A percentile compares a stretch with the other conserved stretches of the same genome.
phyloP scores from a whole-genome alignment of 2,888 invertebrate species.

The Philaethria dido region DNA sequence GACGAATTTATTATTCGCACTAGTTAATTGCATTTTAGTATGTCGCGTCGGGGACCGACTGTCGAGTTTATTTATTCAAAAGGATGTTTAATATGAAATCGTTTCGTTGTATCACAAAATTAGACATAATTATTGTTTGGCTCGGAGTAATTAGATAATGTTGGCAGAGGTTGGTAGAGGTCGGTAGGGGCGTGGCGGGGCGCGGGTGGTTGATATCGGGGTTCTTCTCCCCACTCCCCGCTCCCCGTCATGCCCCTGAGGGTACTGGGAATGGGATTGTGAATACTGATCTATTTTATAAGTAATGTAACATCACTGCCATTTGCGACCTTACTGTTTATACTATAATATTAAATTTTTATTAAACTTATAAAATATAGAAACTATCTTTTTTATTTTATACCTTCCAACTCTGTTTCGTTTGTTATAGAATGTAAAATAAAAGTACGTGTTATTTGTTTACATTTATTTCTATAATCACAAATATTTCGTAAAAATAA shows the following conservation, averaged over 20 bases:
- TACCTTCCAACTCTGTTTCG: not conserved
- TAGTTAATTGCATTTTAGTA: constrained; percentile 42
- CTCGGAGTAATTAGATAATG: constrained; percentile 57
- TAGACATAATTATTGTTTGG: constrained; percentile 58
- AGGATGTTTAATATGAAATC: constrained; percentile 37
- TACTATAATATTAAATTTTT: constrained; percentile 81
- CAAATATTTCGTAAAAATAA: constrained; percentile 40
- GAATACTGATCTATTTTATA: constrained; percentile 70
- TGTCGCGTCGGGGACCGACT: constrained; percentile 36
- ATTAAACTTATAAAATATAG: constrained; percentile 71
- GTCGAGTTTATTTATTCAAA: constrained; percentile 39
- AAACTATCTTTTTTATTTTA: constrained; percentile 45
- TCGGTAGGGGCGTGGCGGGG: constrained; percentile 53
- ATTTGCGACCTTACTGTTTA: constrained; percentile 83
- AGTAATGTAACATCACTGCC: constrained; percentile 81
- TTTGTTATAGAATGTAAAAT: not conserved
- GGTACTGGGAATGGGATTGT: constrained; percentile 67
- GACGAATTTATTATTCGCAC: constrained; percentile 50
- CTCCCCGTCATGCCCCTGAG: constrained; percentile 42
- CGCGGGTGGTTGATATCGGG: constrained; percentile 50
- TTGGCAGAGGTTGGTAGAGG: constrained; percentile 61
- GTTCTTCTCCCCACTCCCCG: constrained; percentile 17
- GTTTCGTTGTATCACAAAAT: constrained; percentile 44
- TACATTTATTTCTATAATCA: constrained; percentile 43
- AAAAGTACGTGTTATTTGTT: constrained; percentile 8